A percentile compares a stretch with the other conserved stretches of the same genome.
Conservation (phyloP, 2,113 vertebrate species). For the Pelodiscus sinensis region DNA sequence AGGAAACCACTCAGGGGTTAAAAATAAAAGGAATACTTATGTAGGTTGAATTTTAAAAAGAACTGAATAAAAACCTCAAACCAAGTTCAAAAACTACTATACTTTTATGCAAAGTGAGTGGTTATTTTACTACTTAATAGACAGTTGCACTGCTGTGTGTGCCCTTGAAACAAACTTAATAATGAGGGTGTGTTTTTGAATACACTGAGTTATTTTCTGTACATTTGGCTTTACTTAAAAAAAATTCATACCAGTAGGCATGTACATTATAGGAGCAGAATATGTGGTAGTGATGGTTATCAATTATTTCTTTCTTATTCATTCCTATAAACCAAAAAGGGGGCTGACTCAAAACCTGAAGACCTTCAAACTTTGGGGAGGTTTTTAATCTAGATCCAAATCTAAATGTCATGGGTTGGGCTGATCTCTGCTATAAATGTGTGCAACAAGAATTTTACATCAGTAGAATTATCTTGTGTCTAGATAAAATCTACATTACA, state of each 20-base stretch:
- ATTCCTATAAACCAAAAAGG: neutral
- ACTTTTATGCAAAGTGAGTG: neutral
- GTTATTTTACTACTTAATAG: neutral
- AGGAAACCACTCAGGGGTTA: neutral
- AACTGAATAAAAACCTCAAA: neutral
- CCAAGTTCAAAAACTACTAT: neutral
- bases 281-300: neutral
- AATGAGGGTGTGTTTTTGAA: neutral
- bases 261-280: neutral
- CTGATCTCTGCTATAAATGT: neutral
- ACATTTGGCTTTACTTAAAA: neutral
- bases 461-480: neutral
- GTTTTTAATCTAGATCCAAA: neutral
- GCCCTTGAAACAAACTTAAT: neutral
- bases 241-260: neutral
- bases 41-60: neutral
- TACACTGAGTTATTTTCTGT: neutral
- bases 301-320: neutral
- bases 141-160: fast-evolving
- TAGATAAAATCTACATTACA: neutral
- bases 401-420: neutral
- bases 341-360: neutral
- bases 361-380: neutral
- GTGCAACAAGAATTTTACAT: neutral
- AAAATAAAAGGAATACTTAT: fast-evolving